A percentile compares a stretch with the other conserved stretches of the same genome.
These are phyloP conservation scores for Montifringilla adamsi DNA, from an alignment of 2,113 vertebrate genomes.

Conservation along the genomic window DNA sequence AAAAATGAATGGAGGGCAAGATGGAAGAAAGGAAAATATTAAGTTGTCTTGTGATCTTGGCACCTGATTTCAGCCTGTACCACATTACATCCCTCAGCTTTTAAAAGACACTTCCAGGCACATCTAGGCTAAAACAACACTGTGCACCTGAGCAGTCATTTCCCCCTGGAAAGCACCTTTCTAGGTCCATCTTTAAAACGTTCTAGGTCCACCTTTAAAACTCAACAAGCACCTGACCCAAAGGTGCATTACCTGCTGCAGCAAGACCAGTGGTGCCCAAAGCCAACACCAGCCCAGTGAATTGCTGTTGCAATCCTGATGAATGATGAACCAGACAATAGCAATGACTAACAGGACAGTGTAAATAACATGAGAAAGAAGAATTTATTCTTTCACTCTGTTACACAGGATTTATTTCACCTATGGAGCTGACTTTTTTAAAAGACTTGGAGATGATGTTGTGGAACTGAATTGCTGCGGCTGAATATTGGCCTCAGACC, in stretches of 20 bases:
- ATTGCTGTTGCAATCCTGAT: background rate
- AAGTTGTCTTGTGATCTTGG: background rate
- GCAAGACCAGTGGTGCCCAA: background rate
- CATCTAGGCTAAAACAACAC: background rate
- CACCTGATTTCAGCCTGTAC: background rate
- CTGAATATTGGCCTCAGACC: background rate
- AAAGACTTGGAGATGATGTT: background rate
- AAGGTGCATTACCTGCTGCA: background rate
- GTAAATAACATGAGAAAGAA: background rate
- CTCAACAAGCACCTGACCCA: background rate
- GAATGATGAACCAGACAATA: background rate
- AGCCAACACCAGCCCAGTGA: background rate
- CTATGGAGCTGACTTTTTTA: background rate
- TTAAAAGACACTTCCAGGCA: background rate
- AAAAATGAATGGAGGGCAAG: rapidly evolving
- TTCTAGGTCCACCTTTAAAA: background rate
- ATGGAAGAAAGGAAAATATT: background rate
- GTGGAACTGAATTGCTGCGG: background rate
- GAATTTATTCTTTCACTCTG: background rate
- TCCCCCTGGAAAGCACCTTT: background rate
- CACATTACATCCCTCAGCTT: background rate
- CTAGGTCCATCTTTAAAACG: background rate
- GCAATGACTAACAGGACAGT: background rate
- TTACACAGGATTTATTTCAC: background rate
- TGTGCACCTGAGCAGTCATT: background rate